phyloP scores from a whole-genome alignment of 2,797 vertebrate genomes.

The Coregonus sp. region DNA sequence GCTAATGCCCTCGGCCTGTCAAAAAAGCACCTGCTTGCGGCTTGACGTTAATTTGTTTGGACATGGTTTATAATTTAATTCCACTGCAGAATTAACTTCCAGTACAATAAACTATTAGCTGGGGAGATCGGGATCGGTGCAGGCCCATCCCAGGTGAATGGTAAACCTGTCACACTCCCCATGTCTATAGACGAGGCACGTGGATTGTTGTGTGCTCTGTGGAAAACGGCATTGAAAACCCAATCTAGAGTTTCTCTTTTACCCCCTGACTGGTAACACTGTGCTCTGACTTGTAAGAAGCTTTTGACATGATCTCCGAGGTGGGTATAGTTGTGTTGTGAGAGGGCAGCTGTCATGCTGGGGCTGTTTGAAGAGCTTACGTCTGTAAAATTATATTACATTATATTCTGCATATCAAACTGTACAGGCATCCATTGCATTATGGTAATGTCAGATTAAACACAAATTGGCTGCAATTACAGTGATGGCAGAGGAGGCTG shows the following conservation, averaged over 20 bases:
- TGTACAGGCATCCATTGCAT: slow-evolving; percentile 15
- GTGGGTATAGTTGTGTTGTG: neutral
- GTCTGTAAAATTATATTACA: slow-evolving; percentile 7
- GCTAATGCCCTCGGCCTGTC: slow-evolving; percentile 64
- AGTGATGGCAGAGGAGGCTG: no score
- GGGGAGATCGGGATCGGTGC: slow-evolving; percentile 47
- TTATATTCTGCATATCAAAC: neutral
- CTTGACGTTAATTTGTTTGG: slow-evolving; percentile 79
- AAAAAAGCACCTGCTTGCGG: slow-evolving; percentile 71
- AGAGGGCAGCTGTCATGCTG: slow-evolving; percentile 2
- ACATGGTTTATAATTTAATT: slow-evolving; percentile 80
- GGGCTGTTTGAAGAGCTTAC: slow-evolving; percentile 24
- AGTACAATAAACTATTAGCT: slow-evolving; percentile 64
- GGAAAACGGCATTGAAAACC: slow-evolving; percentile 59
- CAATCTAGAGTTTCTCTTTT: slow-evolving; percentile 43
- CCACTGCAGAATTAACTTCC: slow-evolving; percentile 71
- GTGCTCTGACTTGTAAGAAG: slow-evolving; percentile 27
- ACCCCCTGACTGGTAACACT: slow-evolving; percentile 10
- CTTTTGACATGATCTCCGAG: slow-evolving; percentile 18
- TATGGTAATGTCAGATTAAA: slow-evolving; percentile 11
- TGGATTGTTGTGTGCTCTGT: slow-evolving; percentile 50
- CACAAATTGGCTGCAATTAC: no score
- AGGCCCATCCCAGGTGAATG: slow-evolving; percentile 59
- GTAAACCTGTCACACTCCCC: slow-evolving; percentile 58
- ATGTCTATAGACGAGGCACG: slow-evolving; percentile 51